Conservation (phyloP, 2,113 vertebrate genomes). For the Benitochromis conjunctus region DNA sequence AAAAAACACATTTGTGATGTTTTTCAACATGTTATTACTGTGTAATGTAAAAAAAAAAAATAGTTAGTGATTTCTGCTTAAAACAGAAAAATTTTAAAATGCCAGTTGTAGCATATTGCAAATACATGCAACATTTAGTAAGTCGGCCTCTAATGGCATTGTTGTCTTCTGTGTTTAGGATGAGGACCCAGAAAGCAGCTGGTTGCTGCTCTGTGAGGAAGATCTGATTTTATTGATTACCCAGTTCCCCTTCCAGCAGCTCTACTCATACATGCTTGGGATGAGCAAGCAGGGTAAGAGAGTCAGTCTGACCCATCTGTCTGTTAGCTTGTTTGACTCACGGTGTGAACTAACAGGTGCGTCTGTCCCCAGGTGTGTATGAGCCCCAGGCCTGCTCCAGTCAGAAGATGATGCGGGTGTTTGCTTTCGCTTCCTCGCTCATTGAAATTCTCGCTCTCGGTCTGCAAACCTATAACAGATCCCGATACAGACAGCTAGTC, state of each 20-base stretch:
- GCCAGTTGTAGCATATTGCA: no score
- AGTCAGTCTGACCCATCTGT: slow-evolving; percentile 7
- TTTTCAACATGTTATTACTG: not conserved
- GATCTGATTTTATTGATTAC: slow-evolving; percentile 87
- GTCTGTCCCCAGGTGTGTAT: slow-evolving; percentile 77
- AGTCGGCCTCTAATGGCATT: not conserved
- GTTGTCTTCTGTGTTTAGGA: slow-evolving; percentile 74
- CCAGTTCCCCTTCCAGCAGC: slow-evolving; percentile 94
- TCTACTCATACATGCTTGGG: slow-evolving; percentile 91
- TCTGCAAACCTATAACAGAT: slow-evolving; percentile 91
- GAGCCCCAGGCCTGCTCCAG: slow-evolving; percentile 85
- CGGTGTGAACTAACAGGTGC: not conserved
- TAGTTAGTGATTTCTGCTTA: no score
- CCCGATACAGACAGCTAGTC: slow-evolving; percentile 92
- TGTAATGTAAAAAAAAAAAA: not conserved
- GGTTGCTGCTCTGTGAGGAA: slow-evolving; percentile 91
- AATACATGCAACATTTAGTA: not conserved
- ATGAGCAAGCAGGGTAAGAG: slow-evolving; percentile 82
- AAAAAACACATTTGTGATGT: not conserved
- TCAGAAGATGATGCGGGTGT: slow-evolving; percentile 96
- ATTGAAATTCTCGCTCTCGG: slow-evolving; percentile 87
- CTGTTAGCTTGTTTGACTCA: not conserved
- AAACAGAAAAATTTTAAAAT: no score
- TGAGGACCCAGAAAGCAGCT: slow-evolving; percentile 92
- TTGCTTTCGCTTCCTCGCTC: slow-evolving; percentile 91